Percentiles rank a stretch among this genome's conserved stretches.
Conservation (phyloP, 1,140 invertebrate genomes). For the Heliconius nattereri region DNA sequence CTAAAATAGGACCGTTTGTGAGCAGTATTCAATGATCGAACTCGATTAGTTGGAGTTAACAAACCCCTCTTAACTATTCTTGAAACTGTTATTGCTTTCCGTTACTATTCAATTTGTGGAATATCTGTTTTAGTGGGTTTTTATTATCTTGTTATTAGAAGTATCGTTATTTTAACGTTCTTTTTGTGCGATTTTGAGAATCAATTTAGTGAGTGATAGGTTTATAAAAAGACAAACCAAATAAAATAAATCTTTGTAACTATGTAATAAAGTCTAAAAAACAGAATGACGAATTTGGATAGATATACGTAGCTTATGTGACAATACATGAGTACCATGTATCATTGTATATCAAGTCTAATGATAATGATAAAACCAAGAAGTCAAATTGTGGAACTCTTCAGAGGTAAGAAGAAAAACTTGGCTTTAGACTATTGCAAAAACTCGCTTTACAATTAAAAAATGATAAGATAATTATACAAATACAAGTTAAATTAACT, state of each 20-base stretch:
- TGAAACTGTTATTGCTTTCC: slow-evolving; percentile 15
- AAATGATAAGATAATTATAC: no score
- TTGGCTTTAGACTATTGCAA: no score
- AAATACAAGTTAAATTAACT: background rate
- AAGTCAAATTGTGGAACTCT: no score
- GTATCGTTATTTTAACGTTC: background rate
- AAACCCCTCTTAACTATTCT: slow-evolving; percentile 12
- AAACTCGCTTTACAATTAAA: no score
- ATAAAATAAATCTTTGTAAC: background rate
- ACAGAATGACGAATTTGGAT: no score
- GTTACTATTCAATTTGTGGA: slow-evolving; percentile 12
- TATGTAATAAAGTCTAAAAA: no score
- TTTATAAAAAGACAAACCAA: background rate
- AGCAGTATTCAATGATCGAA: slow-evolving; percentile 8
- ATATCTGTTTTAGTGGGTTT: slow-evolving; percentile 10
- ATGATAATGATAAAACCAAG: no score
- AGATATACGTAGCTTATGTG: no score
- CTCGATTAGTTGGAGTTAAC: slow-evolving; percentile 7
- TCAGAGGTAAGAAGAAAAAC: no score
- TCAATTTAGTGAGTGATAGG: background rate
- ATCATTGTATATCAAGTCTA: no score
- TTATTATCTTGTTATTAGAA: background rate
- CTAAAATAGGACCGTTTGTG: slow-evolving; percentile 13
- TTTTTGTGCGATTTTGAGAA: background rate
- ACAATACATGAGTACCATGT: no score